phyloP scores from a whole-genome alignment of 2,113 vertebrate genomes.

The Martes martes region DNA sequence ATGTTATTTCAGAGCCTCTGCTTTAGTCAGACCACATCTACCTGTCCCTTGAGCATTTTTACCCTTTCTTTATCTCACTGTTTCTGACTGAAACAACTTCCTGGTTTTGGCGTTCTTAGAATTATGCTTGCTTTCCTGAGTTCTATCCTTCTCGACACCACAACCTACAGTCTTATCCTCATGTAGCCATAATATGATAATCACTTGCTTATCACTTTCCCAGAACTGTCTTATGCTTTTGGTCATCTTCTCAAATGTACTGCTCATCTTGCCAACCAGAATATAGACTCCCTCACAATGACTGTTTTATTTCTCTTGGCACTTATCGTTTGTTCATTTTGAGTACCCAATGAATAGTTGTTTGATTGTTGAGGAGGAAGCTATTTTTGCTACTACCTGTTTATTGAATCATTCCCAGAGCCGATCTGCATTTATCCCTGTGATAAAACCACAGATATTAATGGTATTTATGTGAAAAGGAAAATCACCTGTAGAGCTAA shows the following conservation, averaged over 20 bases:
- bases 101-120: not conserved
- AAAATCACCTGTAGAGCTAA: not conserved
- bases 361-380: not conserved
- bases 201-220: not conserved
- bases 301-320: not conserved
- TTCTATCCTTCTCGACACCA: not conserved
- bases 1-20: not conserved
- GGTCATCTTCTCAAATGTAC: not conserved
- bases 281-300: not conserved
- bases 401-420: not conserved
- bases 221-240: not conserved
- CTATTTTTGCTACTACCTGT: not conserved
- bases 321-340: not conserved
- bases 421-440: not conserved
- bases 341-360: not conserved
- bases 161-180: not conserved
- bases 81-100: not conserved
- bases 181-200: not conserved
- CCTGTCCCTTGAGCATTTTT: not conserved
- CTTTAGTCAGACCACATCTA: not conserved
- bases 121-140: not conserved
- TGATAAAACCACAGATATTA: conserved; percentile 6
- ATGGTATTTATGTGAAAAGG: not conserved
- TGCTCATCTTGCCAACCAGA: not conserved
- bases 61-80: not conserved